Base-by-base conservation (phyloP, 2,888 invertebrate species). In the Hydraecia micacea region DNA sequence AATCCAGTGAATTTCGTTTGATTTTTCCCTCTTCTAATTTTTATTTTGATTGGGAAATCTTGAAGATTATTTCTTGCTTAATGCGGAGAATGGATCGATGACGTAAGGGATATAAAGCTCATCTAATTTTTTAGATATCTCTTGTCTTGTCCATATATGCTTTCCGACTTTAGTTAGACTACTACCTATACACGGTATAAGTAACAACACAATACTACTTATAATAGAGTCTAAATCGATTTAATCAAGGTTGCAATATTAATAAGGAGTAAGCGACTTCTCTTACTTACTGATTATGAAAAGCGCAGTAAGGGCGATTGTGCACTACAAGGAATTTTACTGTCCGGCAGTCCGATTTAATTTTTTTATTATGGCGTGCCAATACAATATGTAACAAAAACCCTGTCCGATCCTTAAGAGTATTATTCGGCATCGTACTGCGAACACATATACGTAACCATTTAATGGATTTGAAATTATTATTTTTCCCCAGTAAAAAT, bases 31-130 rank as follows among this genome's bases (percentile, higher is more conserved):
- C n/a, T 13, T 60, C 11, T 66, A 52, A 46, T 55, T 70, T 58
- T 32, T 11, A 49, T 62, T 83, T 75, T 73, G 36, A 76, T 85
- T 80, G 25, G 39, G n/a, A 39, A 81, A 67, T 73, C n/a, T 42
- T 46, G 7, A 65, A 36, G n/a, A 65, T 36, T 46, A 55, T 55
- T 49, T 73, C 25, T 72, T 68, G 39, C 25, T 55, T n/a, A 60
- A 42, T n/a, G 1, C 8, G 7, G 4, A 49, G 69, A 77, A 39
- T 46, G 18, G 36, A 65, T 60, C 63, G 13, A 55, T 60, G 69
- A 28, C 21, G 15, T 42, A n/a, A 11, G 28, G 15, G 46, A 60
- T 42, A 62, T 6, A 32, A 13, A 60, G n/a, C 0, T 65, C 15
- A 18, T 65, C 8, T 55, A 46, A 68, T n/a, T 21, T 63, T 77